Conservation (phyloP, 2,888 invertebrate species). For the Eupithecia dodoneata region DNA sequence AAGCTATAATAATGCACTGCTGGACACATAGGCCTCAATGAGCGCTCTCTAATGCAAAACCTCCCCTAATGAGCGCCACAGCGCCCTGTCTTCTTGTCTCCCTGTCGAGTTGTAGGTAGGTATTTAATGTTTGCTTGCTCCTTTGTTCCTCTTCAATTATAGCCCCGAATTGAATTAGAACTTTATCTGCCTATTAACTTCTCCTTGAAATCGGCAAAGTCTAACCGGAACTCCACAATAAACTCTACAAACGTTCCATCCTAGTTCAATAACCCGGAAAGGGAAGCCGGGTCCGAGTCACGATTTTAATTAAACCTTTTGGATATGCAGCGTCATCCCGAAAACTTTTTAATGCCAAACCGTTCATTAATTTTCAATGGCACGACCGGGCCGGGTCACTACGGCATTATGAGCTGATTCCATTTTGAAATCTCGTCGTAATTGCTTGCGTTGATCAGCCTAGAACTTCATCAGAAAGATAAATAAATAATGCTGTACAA, state of each 20-base stretch:
- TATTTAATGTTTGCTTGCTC: not conserved
- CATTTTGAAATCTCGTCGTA: not conserved
- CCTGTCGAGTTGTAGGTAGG: no score
- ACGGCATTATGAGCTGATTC: not conserved
- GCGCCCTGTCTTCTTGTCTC: no score
- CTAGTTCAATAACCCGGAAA: not conserved
- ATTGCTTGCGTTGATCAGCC: not conserved
- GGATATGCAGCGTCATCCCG: not conserved
- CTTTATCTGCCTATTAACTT: not conserved
- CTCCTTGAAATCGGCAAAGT: not conserved
- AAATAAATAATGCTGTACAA: no score
- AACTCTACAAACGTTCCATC: not conserved
- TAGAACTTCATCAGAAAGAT: not conserved
- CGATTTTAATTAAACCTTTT: slow-evolving; percentile 10
- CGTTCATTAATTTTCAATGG: not conserved
- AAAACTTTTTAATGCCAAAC: slow-evolving; percentile 5
- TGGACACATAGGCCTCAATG: no score
- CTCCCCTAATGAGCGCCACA: no score
- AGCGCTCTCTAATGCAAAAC: no score
- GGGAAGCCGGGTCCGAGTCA: not conserved
- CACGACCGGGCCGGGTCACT: not conserved
- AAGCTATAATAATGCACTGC: no score
- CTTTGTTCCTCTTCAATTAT: not conserved
- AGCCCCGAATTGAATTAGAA: not conserved
- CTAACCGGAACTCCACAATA: not conserved